phyloP scores from a whole-genome alignment of 1,140 invertebrate genomes.

The Calliphora vicina region DNA sequence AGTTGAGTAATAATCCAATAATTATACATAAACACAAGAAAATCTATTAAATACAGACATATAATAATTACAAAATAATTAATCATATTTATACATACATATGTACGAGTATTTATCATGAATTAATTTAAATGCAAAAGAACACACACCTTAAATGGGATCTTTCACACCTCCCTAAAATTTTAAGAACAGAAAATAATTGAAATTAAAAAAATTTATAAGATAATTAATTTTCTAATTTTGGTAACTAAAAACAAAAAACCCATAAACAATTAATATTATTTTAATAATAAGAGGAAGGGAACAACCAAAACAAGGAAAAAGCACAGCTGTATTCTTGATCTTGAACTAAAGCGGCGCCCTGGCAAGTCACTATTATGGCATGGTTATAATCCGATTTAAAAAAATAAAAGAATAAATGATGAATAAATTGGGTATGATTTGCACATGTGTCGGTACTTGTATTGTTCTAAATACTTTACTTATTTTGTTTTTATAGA shows the following conservation, averaged over 20 bases:
- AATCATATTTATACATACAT: background rate
- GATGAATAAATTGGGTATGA: too few species aligned
- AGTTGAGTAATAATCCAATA: background rate
- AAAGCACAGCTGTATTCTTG: background rate
- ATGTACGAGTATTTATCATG: background rate
- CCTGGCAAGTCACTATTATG: too few species aligned
- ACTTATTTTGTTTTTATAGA: too few species aligned
- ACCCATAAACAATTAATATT: background rate
- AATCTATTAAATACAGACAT: background rate
- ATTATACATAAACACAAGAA: background rate
- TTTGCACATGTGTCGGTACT: too few species aligned
- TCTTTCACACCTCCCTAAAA: background rate
- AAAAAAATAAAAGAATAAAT: too few species aligned
- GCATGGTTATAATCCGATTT: too few species aligned
- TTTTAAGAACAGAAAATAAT: background rate
- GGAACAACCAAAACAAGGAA: background rate
- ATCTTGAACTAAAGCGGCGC: background rate
- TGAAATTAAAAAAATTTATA: background rate
- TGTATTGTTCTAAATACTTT: too few species aligned
- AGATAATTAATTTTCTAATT: background rate
- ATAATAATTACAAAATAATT: too few species aligned
- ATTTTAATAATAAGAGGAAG: background rate
- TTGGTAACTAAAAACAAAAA: background rate
- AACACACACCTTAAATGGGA: constrained; percentile 25
- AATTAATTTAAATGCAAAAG: background rate